Conservation (phyloP, 1,140 invertebrate genomes). For the Andrena cerasifolii region DNA sequence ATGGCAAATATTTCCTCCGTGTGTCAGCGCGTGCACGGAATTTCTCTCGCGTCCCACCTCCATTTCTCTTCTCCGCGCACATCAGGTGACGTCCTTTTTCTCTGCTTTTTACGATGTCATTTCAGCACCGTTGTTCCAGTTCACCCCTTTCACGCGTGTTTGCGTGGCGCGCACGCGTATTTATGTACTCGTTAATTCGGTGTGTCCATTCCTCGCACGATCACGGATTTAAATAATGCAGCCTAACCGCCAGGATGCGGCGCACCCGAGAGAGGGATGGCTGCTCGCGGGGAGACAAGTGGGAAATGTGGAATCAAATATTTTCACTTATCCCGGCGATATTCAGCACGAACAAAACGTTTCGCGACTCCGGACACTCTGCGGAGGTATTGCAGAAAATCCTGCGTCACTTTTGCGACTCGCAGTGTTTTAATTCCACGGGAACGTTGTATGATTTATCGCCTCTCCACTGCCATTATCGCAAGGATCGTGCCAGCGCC, state of each 20-base stretch:
- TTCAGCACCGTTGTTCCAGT: constrained; percentile 5
- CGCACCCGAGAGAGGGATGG: too few species aligned
- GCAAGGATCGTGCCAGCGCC: constrained; percentile 1
- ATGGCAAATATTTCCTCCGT: constrained; percentile 49
- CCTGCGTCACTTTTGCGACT: too few species aligned
- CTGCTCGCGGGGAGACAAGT: too few species aligned
- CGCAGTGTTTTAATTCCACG: too few species aligned
- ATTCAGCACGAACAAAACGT: background rate
- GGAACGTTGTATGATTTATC: background rate
- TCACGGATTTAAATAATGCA: constrained; percentile 4
- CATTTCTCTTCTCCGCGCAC: background rate
- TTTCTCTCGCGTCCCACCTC: constrained; percentile 29
- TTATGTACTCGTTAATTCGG: background rate
- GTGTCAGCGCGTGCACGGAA: constrained; percentile 25
- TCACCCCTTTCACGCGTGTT: background rate
- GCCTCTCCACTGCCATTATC: constrained; percentile 2
- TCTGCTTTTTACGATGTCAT: background rate
- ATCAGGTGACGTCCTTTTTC: background rate
- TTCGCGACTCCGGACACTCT: too few species aligned
- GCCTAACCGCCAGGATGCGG: too few species aligned
- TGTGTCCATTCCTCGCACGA: background rate
- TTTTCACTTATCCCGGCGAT: background rate
- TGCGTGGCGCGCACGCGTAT: background rate
- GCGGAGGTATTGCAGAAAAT: too few species aligned
- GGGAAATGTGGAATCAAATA: too few species aligned